Percentiles rank a stretch among this genome's conserved stretches.
phyloP scores from a whole-genome alignment of 2,797 vertebrate species.

The Muraenolepis orangiensis region DNA sequence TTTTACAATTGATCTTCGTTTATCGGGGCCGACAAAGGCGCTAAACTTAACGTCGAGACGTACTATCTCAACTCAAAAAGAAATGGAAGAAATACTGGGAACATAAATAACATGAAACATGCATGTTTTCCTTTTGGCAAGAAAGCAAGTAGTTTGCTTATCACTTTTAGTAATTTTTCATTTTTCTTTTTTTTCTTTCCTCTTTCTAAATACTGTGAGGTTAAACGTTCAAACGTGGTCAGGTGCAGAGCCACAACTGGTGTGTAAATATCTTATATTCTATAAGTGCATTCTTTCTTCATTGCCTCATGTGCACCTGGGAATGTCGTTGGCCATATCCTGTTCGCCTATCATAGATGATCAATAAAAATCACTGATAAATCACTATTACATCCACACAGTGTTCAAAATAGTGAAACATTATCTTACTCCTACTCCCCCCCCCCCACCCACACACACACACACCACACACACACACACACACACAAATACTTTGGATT shows the following conservation, averaged over 20 bases:
- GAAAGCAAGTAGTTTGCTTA: background rate
- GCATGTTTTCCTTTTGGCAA: background rate
- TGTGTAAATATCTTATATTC: background rate
- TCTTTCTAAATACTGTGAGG: slow-evolving; percentile 4
- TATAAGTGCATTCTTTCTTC: background rate
- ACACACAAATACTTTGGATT: too few species aligned
- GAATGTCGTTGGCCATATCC: background rate
- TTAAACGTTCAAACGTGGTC: background rate
- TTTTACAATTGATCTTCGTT: too few species aligned
- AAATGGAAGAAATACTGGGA: background rate
- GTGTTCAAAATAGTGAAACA: too few species aligned
- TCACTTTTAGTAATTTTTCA: background rate
- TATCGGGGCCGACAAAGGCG: too few species aligned
- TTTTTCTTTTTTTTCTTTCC: background rate
- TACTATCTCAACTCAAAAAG: too few species aligned
- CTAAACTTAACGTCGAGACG: too few species aligned
- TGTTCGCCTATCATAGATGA: background rate
- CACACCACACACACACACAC: too few species aligned
- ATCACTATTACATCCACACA: too few species aligned
- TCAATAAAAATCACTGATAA: too few species aligned
- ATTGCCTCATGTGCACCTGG: background rate
- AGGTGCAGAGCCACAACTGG: background rate
- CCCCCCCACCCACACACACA: too few species aligned
- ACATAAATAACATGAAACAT: background rate
- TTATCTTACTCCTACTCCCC: too few species aligned